Evolutionary conservation across 2,113 vertebrate species (phyloP).

Genomic region (Perca flavescens): DNA sequence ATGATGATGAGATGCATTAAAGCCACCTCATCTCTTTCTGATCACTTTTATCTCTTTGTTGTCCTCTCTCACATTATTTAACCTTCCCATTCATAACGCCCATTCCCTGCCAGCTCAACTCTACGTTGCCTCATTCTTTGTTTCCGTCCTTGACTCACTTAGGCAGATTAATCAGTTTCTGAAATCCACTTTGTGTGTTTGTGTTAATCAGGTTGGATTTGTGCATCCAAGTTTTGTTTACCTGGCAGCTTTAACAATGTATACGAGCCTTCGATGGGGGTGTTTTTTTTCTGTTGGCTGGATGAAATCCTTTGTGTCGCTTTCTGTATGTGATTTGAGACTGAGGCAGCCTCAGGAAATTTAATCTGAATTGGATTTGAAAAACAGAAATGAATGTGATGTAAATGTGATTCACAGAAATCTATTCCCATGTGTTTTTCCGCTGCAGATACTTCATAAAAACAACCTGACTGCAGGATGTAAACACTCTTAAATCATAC

Average conservation of each 20-base stretch:
- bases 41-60: conserved; percentile 6
- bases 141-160: conserved; percentile 5
- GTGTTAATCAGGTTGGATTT: neutral
- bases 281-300: neutral
- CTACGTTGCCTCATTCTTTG: neutral
- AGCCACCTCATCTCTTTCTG: neutral
- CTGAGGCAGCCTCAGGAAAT: neutral
- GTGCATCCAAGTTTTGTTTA: conserved; percentile 6
- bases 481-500: neutral
- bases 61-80: neutral
- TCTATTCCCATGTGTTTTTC: too few relatives aligned
- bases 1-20: conserved; percentile 24
- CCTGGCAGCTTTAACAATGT: neutral
- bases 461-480: neutral
- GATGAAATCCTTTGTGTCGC: neutral
- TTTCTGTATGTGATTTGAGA: conserved; percentile 1
- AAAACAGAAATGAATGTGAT: neutral
- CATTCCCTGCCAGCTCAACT: neutral
- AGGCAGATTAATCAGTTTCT: neutral
- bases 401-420: neutral
- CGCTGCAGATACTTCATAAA: neutral
- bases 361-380: neutral
- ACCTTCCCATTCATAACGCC: neutral
- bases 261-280: too few relatives aligned
- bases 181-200: neutral